A percentile compares a stretch with the other conserved stretches of the same genome.
Evolutionary conservation across 2,888 invertebrate species (phyloP).

Genomic region (Fragum sueziense): DNA sequence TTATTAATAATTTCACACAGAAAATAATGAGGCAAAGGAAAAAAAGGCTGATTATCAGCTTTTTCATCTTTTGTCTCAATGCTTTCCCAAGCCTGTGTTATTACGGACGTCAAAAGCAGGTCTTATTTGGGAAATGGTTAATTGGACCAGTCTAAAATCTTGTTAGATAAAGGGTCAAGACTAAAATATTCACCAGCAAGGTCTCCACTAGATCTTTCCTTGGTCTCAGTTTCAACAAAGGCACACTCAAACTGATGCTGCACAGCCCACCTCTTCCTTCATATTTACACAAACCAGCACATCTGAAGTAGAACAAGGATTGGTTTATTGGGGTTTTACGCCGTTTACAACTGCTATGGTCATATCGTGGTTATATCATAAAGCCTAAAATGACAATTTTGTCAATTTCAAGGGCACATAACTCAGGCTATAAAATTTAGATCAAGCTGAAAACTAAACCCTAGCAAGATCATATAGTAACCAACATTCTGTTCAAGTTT

Average conservation of each 20-base stretch:
- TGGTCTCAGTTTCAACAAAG: conserved; percentile 94
- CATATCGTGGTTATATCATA: too few species aligned
- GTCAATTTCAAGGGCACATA: too few species aligned
- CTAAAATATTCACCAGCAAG: conserved; percentile 86
- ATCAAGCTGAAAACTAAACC: too few species aligned
- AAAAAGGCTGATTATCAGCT: not conserved
- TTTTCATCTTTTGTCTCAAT: not conserved
- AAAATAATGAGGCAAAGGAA: not conserved
- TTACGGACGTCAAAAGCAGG: too few species aligned
- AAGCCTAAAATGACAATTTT: too few species aligned
- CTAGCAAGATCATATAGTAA: too few species aligned
- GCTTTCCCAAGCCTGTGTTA: not conserved
- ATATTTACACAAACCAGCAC: conserved; percentile 90
- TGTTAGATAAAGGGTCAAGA: too few species aligned
- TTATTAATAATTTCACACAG: too few species aligned
- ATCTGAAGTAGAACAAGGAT: conserved; percentile 81
- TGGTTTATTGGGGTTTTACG: not conserved
- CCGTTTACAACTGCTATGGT: too few species aligned
- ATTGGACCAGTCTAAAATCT: too few species aligned
- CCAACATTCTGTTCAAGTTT: too few species aligned
- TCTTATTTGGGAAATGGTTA: too few species aligned
- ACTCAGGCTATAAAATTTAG: not conserved
- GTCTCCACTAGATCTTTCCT: conserved; percentile 98
- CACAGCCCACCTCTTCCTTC: conserved; percentile 89
- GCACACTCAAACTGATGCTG: conserved; percentile 93